Evolutionary conservation across 2,888 invertebrate species (phyloP), one percentile per base, ranked within the genome.

Genomic region (Eupithecia dodoneata): DNA sequence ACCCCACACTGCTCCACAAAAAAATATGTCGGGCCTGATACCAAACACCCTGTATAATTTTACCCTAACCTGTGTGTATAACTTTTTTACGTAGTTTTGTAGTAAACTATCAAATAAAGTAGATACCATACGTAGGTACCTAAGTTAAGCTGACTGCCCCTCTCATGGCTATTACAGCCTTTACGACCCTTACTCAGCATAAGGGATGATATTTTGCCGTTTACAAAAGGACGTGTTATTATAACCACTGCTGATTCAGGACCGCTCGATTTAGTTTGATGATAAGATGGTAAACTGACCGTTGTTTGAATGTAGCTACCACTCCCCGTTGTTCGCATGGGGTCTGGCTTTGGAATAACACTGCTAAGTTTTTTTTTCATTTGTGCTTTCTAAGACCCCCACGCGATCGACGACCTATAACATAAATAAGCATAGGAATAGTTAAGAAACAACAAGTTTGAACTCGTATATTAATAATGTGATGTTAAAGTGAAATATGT

Each of bases 181-280:
- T 69, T 69, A 69, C 67, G 67, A 44, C 67, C 67, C 67, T 45
- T 69, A 44, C 18, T 69, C n/a, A 10, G 67, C 45, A 18, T 69
- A 69, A 69, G 67, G 67, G 44, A 69, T 45, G 45, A 69, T 45
- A 69, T 69, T 69, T n/a, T 69, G 42, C 67, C 67, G 44, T 69
- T 69, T n/a, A 69, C 44, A 45, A 69, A 69, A 44, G 67, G 45
- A 45, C 67, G 9, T 45, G 18, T 69, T 69, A 44, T 45, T 69
- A 45, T 69, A 15, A 18, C n/a, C n/a, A 44, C 0, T 69, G 44
- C 9, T 4, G 42, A 69, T 69, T n/a, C 42, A 18, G 45, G 18
- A 69, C 45, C 42, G 67, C 15, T 69, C 18, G 63, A n/a, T 63
- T 63, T 2, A 63, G 18, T 63, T 30, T 4, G 18, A 30, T n/a